phyloP scores from a whole-genome alignment of 2,797 vertebrate species.

The Macroramphosus scolopax region DNA sequence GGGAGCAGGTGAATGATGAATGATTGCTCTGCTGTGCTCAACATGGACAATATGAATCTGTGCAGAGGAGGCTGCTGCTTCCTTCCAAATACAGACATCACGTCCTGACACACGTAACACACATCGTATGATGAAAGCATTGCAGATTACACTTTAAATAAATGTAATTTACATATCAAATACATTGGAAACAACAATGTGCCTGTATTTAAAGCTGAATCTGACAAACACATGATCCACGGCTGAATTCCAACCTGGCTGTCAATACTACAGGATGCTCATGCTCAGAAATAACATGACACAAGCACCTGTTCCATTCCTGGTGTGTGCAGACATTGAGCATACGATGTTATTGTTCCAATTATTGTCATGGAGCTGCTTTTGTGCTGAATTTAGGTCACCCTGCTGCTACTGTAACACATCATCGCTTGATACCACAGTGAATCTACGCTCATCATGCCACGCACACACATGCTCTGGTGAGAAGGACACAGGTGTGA shows the following conservation, averaged over 20 bases:
- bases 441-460: conserved; percentile 23
- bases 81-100: conserved; percentile 16
- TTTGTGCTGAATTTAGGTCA: conserved; percentile 34
- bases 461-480: background rate
- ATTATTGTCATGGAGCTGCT: conserved; percentile 23
- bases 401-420: conserved; percentile 1
- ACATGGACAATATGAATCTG: conserved; percentile 26
- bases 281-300: too few relatives aligned
- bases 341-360: conserved; percentile 16
- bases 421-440: conserved; percentile 15
- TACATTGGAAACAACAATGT: too few relatives aligned
- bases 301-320: too few relatives aligned
- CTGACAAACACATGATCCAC: conserved; percentile 17
- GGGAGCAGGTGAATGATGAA: conserved; percentile 31
- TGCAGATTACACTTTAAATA: too few relatives aligned
- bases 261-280: too few relatives aligned
- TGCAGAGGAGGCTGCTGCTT: conserved; percentile 26
- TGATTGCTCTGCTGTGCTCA: conserved; percentile 18
- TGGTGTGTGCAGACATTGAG: too few relatives aligned
- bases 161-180: too few relatives aligned
- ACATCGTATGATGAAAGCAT: too few relatives aligned
- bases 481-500: conserved; percentile 3
- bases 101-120: conserved; percentile 1
- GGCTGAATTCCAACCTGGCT: too few relatives aligned
- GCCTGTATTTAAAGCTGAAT: background rate